A percentile compares a stretch with the other conserved stretches of the same genome.
phyloP scores from a whole-genome alignment of 2,888 invertebrate species.

The Bibio marci region DNA sequence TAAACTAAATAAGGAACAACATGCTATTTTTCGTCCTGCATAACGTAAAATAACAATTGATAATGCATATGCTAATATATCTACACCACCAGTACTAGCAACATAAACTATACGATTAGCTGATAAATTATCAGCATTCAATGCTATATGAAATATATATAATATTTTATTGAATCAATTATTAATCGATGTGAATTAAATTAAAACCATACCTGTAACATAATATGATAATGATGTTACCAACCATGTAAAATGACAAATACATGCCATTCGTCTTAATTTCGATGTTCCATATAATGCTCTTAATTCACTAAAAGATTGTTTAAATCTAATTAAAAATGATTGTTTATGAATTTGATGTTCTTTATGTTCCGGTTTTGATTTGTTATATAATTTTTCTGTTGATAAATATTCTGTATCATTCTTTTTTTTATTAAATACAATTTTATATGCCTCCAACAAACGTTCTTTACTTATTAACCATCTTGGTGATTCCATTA shows the following conservation, averaged over 20 bases:
- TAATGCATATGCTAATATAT: slow-evolving; percentile 35
- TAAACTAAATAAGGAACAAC: slow-evolving; percentile 28
- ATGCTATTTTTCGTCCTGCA: slow-evolving; percentile 31
- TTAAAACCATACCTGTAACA: slow-evolving; percentile 17
- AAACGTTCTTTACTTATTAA: slow-evolving; percentile 31
- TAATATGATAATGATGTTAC: slow-evolving; percentile 27
- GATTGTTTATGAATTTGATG: background rate
- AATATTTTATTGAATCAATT: background rate
- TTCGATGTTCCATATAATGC: slow-evolving; percentile 21
- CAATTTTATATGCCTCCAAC: slow-evolving; percentile 27
- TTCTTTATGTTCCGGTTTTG: slow-evolving; percentile 9
- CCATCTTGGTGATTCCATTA: slow-evolving; percentile 36
- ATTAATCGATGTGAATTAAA: background rate
- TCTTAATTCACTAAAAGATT: slow-evolving; percentile 23
- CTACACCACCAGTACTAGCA: slow-evolving; percentile 33
- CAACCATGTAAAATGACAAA: slow-evolving; percentile 29
- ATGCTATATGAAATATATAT: slow-evolving; percentile 20
- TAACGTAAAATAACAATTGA: slow-evolving; percentile 31
- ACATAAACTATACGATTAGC: slow-evolving; percentile 33
- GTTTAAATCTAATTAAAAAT: slow-evolving; percentile 15
- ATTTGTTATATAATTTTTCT: slow-evolving; percentile 8
- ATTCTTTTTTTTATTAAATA: slow-evolving; percentile 23
- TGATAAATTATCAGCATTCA: slow-evolving; percentile 35
- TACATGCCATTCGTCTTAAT: slow-evolving; percentile 23
- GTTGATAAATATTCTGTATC: slow-evolving; percentile 14